Conservation (phyloP, 2,797 vertebrate species). For the Cirrhinus mrigala region DNA sequence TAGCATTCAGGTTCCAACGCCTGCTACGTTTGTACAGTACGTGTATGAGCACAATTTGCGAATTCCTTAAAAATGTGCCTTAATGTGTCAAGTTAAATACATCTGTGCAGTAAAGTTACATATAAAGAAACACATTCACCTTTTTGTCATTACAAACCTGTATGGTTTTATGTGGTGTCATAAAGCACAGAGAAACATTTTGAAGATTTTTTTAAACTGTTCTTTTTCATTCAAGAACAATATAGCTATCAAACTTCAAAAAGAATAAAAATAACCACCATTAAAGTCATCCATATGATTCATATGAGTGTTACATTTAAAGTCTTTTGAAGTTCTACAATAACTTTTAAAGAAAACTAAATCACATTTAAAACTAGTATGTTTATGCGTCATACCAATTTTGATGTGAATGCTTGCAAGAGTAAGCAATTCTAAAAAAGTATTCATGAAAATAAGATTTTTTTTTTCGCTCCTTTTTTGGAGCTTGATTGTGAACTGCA, state of each 20-base stretch:
- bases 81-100: not conserved
- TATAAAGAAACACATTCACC: not conserved
- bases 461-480: not conserved
- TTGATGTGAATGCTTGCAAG: not conserved
- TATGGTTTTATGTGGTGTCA: not conserved
- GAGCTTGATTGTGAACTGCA: not conserved
- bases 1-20: slow-evolving; percentile 25
- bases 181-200: not conserved
- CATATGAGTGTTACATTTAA: not conserved
- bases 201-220: not conserved
- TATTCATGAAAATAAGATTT: not conserved
- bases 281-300: not conserved
- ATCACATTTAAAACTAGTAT: not conserved
- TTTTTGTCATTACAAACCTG: not conserved
- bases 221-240: not conserved
- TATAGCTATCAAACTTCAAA: not conserved
- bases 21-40: slow-evolving; percentile 15
- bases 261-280: not conserved
- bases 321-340: not conserved
- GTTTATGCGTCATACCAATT: not conserved
- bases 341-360: not conserved
- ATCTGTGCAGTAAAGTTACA: not conserved
- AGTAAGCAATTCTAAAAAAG: not conserved
- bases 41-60: not conserved
- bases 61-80: slow-evolving; percentile 1